phyloP scores from a whole-genome alignment of 1,140 invertebrate species.

The Zaprionus ornatus region DNA sequence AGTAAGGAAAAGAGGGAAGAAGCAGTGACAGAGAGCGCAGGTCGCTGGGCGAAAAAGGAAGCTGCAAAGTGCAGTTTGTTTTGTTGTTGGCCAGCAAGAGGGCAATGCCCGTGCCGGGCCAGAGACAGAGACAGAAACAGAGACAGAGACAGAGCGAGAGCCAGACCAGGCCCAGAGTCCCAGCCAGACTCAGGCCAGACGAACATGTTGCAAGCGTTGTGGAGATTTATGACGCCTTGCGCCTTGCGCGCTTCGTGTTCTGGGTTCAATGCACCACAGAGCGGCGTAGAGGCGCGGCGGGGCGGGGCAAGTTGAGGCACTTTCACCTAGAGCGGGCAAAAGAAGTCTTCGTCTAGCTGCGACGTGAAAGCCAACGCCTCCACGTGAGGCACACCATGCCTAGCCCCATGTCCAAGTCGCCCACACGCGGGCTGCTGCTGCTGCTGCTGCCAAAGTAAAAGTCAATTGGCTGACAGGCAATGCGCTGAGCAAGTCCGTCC shows the following conservation, averaged over 20 bases:
- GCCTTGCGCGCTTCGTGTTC: constrained; percentile 23
- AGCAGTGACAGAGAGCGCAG: not conserved
- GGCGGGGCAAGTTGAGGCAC: constrained; percentile 29
- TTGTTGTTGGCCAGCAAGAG: constrained; percentile 39
- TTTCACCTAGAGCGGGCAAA: constrained; percentile 53
- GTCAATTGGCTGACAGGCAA: constrained; percentile 76
- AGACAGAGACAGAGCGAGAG: not conserved
- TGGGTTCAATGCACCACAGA: constrained; percentile 36
- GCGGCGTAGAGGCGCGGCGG: not conserved
- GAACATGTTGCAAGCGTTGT: constrained; percentile 26
- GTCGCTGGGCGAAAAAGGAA: not conserved
- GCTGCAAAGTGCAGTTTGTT: constrained; percentile 12
- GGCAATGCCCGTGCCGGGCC: constrained; percentile 13
- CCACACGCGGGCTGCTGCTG: constrained; percentile 6
- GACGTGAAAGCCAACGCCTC: constrained; percentile 75
- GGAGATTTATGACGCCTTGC: constrained; percentile 48
- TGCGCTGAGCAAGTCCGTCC: constrained; percentile 33
- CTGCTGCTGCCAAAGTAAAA: constrained; percentile 56
- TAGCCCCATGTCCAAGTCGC: constrained; percentile 16
- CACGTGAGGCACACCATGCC: constrained; percentile 8
- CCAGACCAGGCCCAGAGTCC: not conserved
- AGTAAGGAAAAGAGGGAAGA: not conserved
- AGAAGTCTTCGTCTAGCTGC: constrained; percentile 49
- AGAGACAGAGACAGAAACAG: not conserved
- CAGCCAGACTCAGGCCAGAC: not conserved